Evolutionary conservation across 2,113 vertebrate genomes (phyloP), one percentile per base, ranked within the genome.

Genomic region (Pelodiscus sinensis): DNA sequence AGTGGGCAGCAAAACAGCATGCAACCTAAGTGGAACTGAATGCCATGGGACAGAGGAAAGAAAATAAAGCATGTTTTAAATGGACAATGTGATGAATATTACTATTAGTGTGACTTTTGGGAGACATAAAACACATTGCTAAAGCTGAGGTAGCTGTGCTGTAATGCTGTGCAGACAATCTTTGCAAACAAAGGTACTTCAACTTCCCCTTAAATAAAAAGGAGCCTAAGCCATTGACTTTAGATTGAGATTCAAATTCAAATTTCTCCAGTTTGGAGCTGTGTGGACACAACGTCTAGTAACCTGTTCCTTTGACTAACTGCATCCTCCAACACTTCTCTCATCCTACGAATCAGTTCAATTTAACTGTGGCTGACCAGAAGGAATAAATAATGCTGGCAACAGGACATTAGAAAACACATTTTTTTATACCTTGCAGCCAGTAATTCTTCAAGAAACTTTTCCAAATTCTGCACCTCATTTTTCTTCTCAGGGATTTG

Each of bases 391-490:
- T 3, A 22, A 94, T 52, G 77, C 91, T 84, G 89, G 51, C 50
- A 94, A 96, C 90, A 68, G 31, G 9, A 57, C 5, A 38, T 55
- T 82, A 79, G 56, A n/a, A 79, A 87, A 7, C 19, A 50, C 88
- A 73, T 85, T 80, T 88, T 80, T 88, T 24, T 85, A 14, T 95
- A 99, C 99, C 99, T 99, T 96, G 98, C 98, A 84, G 96, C 97
- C 85, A 98, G 94, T 51, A 99, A 96, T 73, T 99, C 98, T 94
- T 98, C 98, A 83, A 99, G 97, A 90, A 99, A 98, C 95, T 98
- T 98, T 95, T 99, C 98, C 75, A 99, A 96, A 94, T 97, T 99
- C 89, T 98, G 98, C 85, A 99, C 98, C 96, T 99, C 99, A 4
- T 98, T 98, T 94, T 98, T 98, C 97, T 98, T 97, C 93, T 99